A percentile compares a stretch with the other conserved stretches of the same genome.
These are phyloP conservation scores for Podotricha telesiphe DNA, from an alignment of 2,888 invertebrate species.

Conservation along the genomic window DNA sequence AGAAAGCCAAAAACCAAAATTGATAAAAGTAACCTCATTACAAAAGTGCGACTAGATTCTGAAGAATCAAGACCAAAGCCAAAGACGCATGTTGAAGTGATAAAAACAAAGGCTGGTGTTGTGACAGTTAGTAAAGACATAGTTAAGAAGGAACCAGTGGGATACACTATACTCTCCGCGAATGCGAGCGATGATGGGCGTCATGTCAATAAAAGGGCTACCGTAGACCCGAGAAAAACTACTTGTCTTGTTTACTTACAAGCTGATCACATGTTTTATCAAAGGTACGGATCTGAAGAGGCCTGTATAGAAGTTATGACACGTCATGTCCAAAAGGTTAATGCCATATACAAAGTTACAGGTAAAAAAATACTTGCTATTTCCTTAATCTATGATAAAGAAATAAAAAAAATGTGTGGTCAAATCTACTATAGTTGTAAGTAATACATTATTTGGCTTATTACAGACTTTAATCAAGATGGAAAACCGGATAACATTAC, in stretches of 20 bases:
- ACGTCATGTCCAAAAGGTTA: constrained; percentile 96
- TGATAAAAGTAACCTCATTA: constrained; percentile 80
- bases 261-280: constrained; percentile 98
- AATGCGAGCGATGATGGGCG: constrained; percentile 82
- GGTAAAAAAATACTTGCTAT: constrained; percentile 77
- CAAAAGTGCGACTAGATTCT: constrained; percentile 79
- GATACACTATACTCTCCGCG: constrained; percentile 73
- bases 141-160: constrained; percentile 83
- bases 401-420: neutral
- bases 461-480: constrained; percentile 95
- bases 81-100: constrained; percentile 87
- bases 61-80: constrained; percentile 85
- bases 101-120: constrained; percentile 86
- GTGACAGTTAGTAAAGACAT: constrained; percentile 86
- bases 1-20: constrained; percentile 80
- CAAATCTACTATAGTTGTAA: neutral
- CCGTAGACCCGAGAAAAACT: constrained; percentile 93
- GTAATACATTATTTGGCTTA: constrained; percentile 26
- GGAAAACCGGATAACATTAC: constrained; percentile 96
- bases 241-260: constrained; percentile 98
- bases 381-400: neutral
- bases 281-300: constrained; percentile 96
- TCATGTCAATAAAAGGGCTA: constrained; percentile 87
- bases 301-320: constrained; percentile 98
- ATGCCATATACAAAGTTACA: constrained; percentile 93